Evolutionary conservation across 1,140 invertebrate genomes (phyloP), one percentile per base, ranked within the genome.

Genomic region (Nomia melanderi): DNA sequence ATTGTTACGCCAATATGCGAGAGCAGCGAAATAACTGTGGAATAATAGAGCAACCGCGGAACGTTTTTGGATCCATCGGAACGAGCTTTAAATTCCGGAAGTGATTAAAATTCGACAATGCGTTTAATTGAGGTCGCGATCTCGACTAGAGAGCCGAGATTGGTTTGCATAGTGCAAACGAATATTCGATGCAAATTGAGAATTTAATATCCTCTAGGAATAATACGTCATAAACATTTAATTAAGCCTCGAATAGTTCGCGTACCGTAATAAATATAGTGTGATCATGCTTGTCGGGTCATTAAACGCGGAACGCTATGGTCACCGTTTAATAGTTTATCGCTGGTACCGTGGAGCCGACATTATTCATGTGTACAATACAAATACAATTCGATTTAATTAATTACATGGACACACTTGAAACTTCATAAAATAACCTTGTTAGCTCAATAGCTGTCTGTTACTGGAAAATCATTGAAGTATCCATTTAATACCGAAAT

Each of bases 251-350:
- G 39, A 39, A 57, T 80, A 73, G 78, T 80, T 83, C 62, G 56
- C 75, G 59, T 77, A 77, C 80, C 57, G 64, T 77, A 64, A 57
- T 83, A 80, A 84, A 80, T 80, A 80, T 57, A 64, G 56, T 54
- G 71, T 66, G 77, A 83, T 83, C 78, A 79, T 54, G 77, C 77
- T 69, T 63, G 73, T 29, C 56, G 56, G 78, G 72, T 83, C 63
- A 80, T 84, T 84, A 83, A 84, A 73, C 78, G 29, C 41, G 72
- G 64, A 77, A 80, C 81, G 72, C 79, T 84, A 84, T 69, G 81
- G 78, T 77, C 77, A 63, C 50, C 36, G 71, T 83, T 74, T 80
- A 83, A 79, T 83, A 79, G 78, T 84, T 80, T 84, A 83, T 71
- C 54, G 64, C 57, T 41, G 67, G 39, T 50, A 59, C 63, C 33